Percentiles rank a stretch among this genome's conserved stretches.
phyloP scores from a whole-genome alignment of 2,113 vertebrate species.

The Pseudolaguvia tuberculata region DNA sequence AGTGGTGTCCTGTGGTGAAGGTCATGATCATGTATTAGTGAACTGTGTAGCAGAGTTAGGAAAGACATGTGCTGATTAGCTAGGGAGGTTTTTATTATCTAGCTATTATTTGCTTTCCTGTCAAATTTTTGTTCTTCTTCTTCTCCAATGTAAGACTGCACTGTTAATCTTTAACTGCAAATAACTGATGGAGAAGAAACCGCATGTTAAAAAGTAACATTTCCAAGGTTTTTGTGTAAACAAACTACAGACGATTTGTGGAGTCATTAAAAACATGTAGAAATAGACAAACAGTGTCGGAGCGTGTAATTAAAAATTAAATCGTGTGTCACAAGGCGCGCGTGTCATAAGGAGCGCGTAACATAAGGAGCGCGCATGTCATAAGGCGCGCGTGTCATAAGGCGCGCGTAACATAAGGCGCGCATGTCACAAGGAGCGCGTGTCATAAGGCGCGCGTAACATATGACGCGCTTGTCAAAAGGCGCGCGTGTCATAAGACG shows the following conservation, averaged over 20 bases:
- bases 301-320: not conserved
- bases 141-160: not conserved
- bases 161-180: constrained; percentile 1
- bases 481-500: no score
- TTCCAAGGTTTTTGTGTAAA: not conserved
- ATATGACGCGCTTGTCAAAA: no score
- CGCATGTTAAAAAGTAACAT: constrained; percentile 12
- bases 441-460: no score
- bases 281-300: not conserved
- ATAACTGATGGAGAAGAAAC: no score
- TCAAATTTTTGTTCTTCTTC: not conserved
- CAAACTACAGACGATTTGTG: not conserved
- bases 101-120: not conserved
- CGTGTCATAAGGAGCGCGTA: no score
- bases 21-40: no score
- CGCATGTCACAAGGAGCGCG: no score
- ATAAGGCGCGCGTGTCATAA: no score
- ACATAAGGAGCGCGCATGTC: no score
- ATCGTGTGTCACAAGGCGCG: no score
- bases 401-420: no score
- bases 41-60: not conserved
- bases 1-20: not conserved
- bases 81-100: not conserved
- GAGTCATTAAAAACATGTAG: not conserved
- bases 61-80: not conserved